phyloP scores from a whole-genome alignment of 2,797 vertebrate genomes.

The Delichon dasypus region DNA sequence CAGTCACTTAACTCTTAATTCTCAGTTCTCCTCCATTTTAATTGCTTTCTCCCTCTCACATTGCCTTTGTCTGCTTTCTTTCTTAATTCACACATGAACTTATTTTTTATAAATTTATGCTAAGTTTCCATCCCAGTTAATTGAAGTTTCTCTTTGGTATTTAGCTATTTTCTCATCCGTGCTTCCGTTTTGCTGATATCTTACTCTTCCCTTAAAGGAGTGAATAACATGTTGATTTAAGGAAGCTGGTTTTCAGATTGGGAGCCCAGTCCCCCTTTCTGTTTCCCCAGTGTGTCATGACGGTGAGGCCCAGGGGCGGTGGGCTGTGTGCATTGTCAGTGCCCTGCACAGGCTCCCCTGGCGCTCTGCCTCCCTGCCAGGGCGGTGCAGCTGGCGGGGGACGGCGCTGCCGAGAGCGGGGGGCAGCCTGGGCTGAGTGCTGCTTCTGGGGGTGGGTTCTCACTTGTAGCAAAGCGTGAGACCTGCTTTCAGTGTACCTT shows the following conservation, averaged over 20 bases:
- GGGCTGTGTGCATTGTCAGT: accelerated
- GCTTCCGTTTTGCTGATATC: not conserved
- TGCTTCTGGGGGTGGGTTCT: not conserved
- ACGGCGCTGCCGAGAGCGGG: too few relatives aligned
- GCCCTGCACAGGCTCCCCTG: not conserved
- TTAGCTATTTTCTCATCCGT: not conserved
- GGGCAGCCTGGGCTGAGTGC: not conserved
- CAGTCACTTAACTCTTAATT: not conserved
- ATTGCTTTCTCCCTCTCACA: not conserved
- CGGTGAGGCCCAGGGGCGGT: not conserved
- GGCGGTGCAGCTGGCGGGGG: not conserved
- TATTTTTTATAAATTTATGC: not conserved
- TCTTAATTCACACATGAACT: not conserved
- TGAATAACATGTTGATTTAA: not conserved
- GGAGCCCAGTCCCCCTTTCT: not conserved
- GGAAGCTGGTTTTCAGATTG: not conserved
- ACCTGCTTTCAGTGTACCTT: not conserved
- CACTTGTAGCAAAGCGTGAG: too few relatives aligned
- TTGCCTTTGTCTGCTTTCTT: not conserved
- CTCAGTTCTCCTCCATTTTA: not conserved
- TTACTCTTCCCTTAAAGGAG: not conserved
- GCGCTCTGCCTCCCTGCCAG: not conserved
- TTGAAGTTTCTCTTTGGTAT: not conserved
- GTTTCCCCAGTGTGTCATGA: not conserved
- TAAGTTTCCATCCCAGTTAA: not conserved